These are phyloP conservation scores for Carpatolechia fugitivella DNA, from an alignment of 2,888 invertebrate genomes.

Conservation along the genomic window DNA sequence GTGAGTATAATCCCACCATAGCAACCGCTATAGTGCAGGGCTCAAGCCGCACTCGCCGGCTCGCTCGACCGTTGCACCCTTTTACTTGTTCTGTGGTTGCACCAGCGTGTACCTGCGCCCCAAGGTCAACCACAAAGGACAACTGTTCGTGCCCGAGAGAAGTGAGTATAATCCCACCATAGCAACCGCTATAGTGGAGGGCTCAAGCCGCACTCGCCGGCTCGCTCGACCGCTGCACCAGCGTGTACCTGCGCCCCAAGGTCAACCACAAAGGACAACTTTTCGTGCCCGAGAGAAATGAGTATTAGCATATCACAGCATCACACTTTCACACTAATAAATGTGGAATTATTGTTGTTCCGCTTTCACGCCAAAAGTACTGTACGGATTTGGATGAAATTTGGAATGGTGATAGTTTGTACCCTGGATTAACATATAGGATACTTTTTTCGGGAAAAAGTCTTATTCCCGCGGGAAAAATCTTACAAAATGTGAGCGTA, in stretches of 20 bases:
- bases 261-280: conserved; percentile 86
- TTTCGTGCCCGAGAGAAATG: conserved; percentile 84
- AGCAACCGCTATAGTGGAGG: conserved; percentile 96
- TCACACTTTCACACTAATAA: no score
- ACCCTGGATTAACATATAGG: no score
- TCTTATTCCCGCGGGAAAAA: no score
- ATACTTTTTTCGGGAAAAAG: no score
- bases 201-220: conserved; percentile 87
- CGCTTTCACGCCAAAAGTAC: no score
- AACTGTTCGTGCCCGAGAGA: conserved; percentile 86
- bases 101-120: conserved; percentile 88
- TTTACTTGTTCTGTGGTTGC: no score
- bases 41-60: conserved; percentile 85
- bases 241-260: conserved; percentile 87
- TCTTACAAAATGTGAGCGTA: no score
- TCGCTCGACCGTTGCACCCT: conserved; percentile 83
- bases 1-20: conserved; percentile 41
- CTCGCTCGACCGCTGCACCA: conserved; percentile 83
- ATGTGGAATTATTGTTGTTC: no score
- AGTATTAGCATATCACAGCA: conserved; percentile 93
- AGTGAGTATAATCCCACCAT: conserved; percentile 92
- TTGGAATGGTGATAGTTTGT: no score
- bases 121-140: conserved; percentile 85
- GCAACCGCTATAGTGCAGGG: conserved; percentile 78
- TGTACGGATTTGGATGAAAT: no score